Conservation (phyloP, 2,888 invertebrate species). For the Perizoma flavofasciatum region DNA sequence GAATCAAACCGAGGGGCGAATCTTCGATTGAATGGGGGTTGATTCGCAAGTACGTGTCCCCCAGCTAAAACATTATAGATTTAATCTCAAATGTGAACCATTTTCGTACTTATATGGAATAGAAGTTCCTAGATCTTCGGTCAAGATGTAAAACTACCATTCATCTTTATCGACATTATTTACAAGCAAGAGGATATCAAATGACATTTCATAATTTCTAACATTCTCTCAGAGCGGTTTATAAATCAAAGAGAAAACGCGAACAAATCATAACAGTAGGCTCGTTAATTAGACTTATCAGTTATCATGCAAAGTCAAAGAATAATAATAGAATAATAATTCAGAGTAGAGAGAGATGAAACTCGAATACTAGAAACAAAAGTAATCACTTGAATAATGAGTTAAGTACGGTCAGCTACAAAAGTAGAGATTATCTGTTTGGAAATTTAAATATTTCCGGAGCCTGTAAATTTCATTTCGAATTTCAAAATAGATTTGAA, state of each 20-base stretch:
- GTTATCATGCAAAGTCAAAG: constrained; percentile 18
- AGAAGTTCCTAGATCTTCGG: constrained; percentile 1
- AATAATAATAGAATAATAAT: constrained; percentile 1
- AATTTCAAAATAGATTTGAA: too few relatives aligned
- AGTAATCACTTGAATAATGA: too few relatives aligned
- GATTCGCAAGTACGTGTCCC: too few relatives aligned
- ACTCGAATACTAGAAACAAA: neutral
- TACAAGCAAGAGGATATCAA: constrained; percentile 20
- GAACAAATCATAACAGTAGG: constrained; percentile 35
- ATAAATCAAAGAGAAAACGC: constrained; percentile 35
- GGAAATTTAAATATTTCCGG: too few relatives aligned
- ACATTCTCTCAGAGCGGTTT: constrained; percentile 22
- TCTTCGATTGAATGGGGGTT: too few relatives aligned
- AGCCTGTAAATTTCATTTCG: too few relatives aligned
- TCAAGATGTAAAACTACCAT: constrained; percentile 8
- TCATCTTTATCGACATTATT: constrained; percentile 13
- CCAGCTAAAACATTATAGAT: too few relatives aligned
- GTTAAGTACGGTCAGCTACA: too few relatives aligned
- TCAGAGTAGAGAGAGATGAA: constrained; percentile 7
- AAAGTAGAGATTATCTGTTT: too few relatives aligned
- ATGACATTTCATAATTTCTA: constrained; percentile 24
- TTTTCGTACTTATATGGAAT: too few relatives aligned
- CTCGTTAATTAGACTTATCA: constrained; percentile 35
- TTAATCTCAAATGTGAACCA: too few relatives aligned
- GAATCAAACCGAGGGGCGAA: too few relatives aligned